Percentiles rank a stretch among this genome's conserved stretches.
Conservation (phyloP, 2,888 invertebrate species). For the Hyppa rectilinea region DNA sequence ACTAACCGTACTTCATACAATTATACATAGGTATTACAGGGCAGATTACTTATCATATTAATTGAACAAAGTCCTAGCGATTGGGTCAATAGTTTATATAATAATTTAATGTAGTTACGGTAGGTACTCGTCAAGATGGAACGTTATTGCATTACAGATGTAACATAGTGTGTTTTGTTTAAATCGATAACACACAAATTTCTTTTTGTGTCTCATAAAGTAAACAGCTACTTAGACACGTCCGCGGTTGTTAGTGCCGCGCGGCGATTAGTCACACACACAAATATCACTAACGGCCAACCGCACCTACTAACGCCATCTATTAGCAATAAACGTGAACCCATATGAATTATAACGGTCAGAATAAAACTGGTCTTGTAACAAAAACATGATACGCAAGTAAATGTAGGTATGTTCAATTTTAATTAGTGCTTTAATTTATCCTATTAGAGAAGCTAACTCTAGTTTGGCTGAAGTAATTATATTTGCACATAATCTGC, state of each 20-base stretch:
- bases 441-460: slow-evolving; percentile 19
- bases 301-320: slow-evolving; percentile 76
- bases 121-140: not conserved
- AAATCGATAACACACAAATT: slow-evolving; percentile 44
- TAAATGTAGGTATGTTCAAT: slow-evolving; percentile 27
- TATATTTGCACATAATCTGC: slow-evolving; percentile 24
- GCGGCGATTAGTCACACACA: slow-evolving; percentile 63
- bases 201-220: slow-evolving; percentile 49
- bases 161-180: slow-evolving; percentile 17
- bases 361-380: slow-evolving; percentile 32
- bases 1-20: slow-evolving; percentile 2
- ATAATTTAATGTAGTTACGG: not conserved
- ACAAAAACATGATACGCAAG: slow-evolving; percentile 28
- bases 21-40: slow-evolving; percentile 1
- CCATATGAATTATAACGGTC: slow-evolving; percentile 58
- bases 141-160: not conserved
- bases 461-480: slow-evolving; percentile 38
- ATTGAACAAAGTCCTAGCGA: slow-evolving; percentile 37
- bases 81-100: slow-evolving; percentile 30
- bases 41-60: slow-evolving; percentile 28
- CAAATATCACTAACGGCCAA: slow-evolving; percentile 32
- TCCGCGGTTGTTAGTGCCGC: slow-evolving; percentile 55
- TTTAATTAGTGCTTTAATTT: slow-evolving; percentile 47
- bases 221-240: slow-evolving; percentile 63
- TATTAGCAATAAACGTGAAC: slow-evolving; percentile 50